Conservation (phyloP, 2,888 invertebrate species). For the Eupithecia subumbrata region DNA sequence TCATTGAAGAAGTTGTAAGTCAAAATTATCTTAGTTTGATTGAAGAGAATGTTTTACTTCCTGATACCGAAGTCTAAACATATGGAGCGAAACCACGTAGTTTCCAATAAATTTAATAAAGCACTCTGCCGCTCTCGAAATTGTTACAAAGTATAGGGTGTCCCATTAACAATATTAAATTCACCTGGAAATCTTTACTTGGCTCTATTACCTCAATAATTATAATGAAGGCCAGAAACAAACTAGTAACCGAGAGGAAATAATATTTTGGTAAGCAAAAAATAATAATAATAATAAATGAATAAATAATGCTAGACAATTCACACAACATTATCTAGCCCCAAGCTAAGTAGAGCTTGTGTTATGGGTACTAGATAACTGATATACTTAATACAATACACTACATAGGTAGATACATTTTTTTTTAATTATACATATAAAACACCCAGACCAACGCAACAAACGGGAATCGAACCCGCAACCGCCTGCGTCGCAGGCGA, state of each 20-base stretch:
- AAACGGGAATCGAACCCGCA: too few relatives aligned
- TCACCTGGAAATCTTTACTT: not conserved
- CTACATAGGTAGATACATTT: too few relatives aligned
- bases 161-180: not conserved
- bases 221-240: not conserved
- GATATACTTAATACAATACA: too few relatives aligned
- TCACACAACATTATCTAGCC: too few relatives aligned
- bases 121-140: not conserved
- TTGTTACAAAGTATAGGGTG: not conserved
- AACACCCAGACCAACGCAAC: too few relatives aligned
- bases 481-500: too few relatives aligned
- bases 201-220: not conserved
- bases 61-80: not conserved
- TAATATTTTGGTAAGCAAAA: not conserved
- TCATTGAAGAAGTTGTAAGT: not conserved
- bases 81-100: conserved; percentile 2
- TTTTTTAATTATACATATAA: too few relatives aligned
- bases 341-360: too few relatives aligned
- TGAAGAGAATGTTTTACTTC: not conserved
- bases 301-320: too few relatives aligned
- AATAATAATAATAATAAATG: too few relatives aligned
- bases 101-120: conserved; percentile 12
- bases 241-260: not conserved
- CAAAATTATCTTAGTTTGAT: not conserved
- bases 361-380: too few relatives aligned